These are phyloP conservation scores for Barbus barbus DNA, from an alignment of 2,113 vertebrate genomes.

Conservation along the genomic window DNA sequence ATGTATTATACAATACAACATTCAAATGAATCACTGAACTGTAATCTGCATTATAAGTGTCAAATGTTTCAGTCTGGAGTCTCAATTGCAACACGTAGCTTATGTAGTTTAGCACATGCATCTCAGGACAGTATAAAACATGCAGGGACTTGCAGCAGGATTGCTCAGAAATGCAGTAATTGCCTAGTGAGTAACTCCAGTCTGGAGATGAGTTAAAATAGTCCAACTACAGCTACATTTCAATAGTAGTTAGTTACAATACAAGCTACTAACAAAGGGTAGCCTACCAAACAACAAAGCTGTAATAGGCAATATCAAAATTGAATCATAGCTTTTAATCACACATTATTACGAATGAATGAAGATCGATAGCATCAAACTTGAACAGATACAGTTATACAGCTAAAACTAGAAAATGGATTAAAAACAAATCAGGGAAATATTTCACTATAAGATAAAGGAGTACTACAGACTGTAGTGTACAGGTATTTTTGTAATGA, in stretches of 20 bases:
- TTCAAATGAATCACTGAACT: not conserved
- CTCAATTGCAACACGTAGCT: not conserved
- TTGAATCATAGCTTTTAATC: not conserved
- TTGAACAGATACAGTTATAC: not conserved
- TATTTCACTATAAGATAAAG: not conserved
- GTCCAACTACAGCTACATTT: not conserved
- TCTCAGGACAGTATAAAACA: not conserved
- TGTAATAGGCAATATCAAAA: not conserved
- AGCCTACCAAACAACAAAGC: not conserved
- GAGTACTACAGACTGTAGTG: too few relatives aligned
- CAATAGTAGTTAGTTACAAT: not conserved
- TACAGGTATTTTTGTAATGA: not conserved
- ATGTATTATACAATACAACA: not conserved
- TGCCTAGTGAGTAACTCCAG: not conserved
- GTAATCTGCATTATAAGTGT: not conserved
- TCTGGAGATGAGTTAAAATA: not conserved
- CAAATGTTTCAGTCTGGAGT: not conserved
- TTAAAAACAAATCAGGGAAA: not conserved
- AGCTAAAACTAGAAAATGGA: not conserved
- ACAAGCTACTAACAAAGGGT: not conserved
- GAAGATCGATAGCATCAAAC: not conserved
- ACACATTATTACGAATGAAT: not conserved
- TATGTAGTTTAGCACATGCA: not conserved
- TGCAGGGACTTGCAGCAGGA: constrained; percentile 5
- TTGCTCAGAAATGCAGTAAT: constrained; percentile 4